Base-by-base conservation (phyloP, 2,888 invertebrate genomes). In the Siphlonurus alternatus region DNA sequence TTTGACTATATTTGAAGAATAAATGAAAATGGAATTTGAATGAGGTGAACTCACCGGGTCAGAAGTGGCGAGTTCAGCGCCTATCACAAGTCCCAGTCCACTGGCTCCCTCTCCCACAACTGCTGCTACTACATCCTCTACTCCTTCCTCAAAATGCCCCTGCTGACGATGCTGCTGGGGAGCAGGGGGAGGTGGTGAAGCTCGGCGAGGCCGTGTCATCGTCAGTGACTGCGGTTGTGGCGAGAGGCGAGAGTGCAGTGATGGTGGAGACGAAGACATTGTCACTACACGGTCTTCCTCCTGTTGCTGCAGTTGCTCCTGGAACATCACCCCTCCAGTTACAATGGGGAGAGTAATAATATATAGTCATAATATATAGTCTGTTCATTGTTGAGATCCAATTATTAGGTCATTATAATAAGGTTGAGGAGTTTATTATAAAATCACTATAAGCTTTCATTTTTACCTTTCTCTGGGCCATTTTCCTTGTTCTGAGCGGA, bases 31-130 rank as follows among this genome's bases (percentile, higher is more conserved):
- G n/a, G n/a, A n/a, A n/a, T n/a, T n/a, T n/a, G n/a, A n/a, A n/a
- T n/a, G n/a, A n/a, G n/a, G n/a, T 56, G 24, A 38, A 76, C 80
- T 78, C 76, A 86, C 86, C 59, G 85, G 85, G 79, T 87, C 85
- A 54, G 83, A 79, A 75, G 83, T 83, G 61, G 79, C 75, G 60
- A 83, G 74, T 71, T 87, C 86, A n/a, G n/a, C n/a, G 67, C 85
- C 88, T 70, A 88, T 85, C 65, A 89, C 80, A 67, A 86, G 76
- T 64, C 84, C 82, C 59, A 81, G 77, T 53, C 74, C 75, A 64
- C 71, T 56, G 56, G 22, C 22, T n/a, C 56, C 56, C 22, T 56
- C 66, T 69, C 25, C 71, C 73, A 24, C 70, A 68, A 64, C 69
- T 71, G 62, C 66, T 67, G 23, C 71, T 72, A 18, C 72, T 70